These are phyloP conservation scores for Thryonomys swinderianus DNA, from an alignment of 2,113 vertebrate genomes.

Conservation along the genomic window DNA sequence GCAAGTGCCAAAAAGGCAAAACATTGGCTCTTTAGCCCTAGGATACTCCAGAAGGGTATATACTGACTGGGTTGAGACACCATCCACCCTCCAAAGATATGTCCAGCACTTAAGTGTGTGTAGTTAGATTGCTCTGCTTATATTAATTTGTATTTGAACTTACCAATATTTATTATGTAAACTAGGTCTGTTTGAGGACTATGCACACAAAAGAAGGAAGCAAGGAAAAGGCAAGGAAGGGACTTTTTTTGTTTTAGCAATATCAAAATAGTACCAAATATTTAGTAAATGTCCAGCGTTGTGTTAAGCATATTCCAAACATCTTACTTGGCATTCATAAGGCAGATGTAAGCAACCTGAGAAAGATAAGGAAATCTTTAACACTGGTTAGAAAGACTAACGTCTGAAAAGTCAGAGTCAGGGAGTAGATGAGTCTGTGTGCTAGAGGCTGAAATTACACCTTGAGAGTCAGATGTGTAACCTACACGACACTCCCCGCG, in stretches of 20 bases:
- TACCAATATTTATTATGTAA: background rate
- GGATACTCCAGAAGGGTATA: background rate
- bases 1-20: background rate
- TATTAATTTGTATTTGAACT: constrained; percentile 10
- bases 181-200: background rate
- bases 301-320: background rate
- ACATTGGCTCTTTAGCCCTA: background rate
- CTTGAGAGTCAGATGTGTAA: background rate
- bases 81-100: background rate
- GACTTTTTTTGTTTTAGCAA: constrained; percentile 29
- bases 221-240: background rate
- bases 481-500: too few relatives aligned
- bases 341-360: background rate
- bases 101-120: background rate
- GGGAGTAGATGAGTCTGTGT: background rate
- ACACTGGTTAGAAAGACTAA: background rate
- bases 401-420: background rate
- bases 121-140: background rate
- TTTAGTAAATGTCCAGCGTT: background rate
- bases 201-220: background rate
- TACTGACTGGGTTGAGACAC: background rate
- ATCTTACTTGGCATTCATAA: background rate
- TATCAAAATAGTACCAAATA: background rate
- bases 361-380: background rate
- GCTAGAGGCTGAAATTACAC: background rate